Base-by-base conservation (phyloP, 1,140 invertebrate species). In the Cephus cinctus region DNA sequence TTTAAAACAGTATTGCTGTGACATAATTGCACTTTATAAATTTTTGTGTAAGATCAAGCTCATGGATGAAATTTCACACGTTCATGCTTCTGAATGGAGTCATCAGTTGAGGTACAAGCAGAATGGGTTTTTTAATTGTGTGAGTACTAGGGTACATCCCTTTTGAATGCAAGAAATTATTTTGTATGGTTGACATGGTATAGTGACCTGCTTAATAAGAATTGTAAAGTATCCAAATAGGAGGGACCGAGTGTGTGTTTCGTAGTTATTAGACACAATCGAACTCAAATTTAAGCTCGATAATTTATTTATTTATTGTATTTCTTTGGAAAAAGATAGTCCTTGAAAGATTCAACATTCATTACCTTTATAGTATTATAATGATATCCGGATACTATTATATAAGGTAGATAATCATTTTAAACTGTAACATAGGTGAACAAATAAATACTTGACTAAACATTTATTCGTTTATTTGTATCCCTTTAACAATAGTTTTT, bases 281-380 rank as follows among this genome's bases (percentile, higher is more conserved):
- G 18, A 8, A 31, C 18, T 23, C 6, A 36, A 14, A 12, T 36
- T 36, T 46, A 36, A 34, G 34, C 34, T 30, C 34, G 27, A 41
- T 50, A 31, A 43, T 34, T 49, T 35, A 50, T 43, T 50, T 43
- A 50, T 50, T 50, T 50, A 50, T 50, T 43, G 27, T 43, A 35
- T 30, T 43, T 27, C 35, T 25, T 47, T 25, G 9, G 21, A 36
- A 34, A n/a, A n/a, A n/a, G n/a, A n/a, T n/a, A n/a, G n/a, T n/a
- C n/a, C n/a, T n/a, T n/a, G 19, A 20, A 16, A 43, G 19, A 43
- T 11, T 20, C 4, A 44, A 38, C 25, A 32, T 43, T 34, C 27
- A 47, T 31, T 47, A 52, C 43, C 39, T 47, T 47, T 34, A 36
- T 38, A 45, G 43, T 47, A 46, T 47, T 52, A 47, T 47, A 47